Evolutionary conservation across 2,888 invertebrate genomes (phyloP), one percentile per base, ranked within the genome.

Genomic region (Sesamia inferens): DNA sequence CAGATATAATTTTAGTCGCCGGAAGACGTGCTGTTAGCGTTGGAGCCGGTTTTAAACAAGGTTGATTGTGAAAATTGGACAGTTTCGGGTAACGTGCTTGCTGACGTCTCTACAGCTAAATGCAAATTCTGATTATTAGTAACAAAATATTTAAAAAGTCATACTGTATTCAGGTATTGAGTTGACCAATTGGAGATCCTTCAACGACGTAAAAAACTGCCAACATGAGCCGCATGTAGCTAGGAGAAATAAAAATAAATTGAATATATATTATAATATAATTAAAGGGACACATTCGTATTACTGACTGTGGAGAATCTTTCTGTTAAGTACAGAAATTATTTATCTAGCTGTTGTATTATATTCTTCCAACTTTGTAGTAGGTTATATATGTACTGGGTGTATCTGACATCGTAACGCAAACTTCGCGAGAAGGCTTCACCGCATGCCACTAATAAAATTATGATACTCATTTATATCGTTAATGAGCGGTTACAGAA

Each of bases 201-300:
- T 0, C 19, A 81, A 0, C 1, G 71, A 2, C 1, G 78, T 48
- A 51, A 82, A 81, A 59, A n/a, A 81, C 44, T 81, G 81, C 81
- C 81, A 81, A 71, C 78, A 82, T 39, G 78, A 59, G 0, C 58
- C 68, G 14, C 68, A 55, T 48, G 71, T 54, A 57, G 22, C 81
- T 81, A 71, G 1, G 82, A 81, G 16, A 81, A 57, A n/a, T n/a
- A n/a, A n/a, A n/a, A n/a, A n/a, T n/a, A n/a, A n/a, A n/a, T n/a
- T n/a, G n/a, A n/a, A n/a, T n/a, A n/a, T n/a, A n/a, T n/a, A n/a
- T n/a, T n/a, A 39, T 39, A 39, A 7, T 39, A 39, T 39, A 4
- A 39, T 39, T 39, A 16, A 42, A 54, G 22, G n/a, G 24, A 55
- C 24, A 31, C 10, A 68, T 19, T 22, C 39, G 10, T 39, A 51